phyloP scores from a whole-genome alignment of 2,797 vertebrate genomes.

The Argentina silus region DNA sequence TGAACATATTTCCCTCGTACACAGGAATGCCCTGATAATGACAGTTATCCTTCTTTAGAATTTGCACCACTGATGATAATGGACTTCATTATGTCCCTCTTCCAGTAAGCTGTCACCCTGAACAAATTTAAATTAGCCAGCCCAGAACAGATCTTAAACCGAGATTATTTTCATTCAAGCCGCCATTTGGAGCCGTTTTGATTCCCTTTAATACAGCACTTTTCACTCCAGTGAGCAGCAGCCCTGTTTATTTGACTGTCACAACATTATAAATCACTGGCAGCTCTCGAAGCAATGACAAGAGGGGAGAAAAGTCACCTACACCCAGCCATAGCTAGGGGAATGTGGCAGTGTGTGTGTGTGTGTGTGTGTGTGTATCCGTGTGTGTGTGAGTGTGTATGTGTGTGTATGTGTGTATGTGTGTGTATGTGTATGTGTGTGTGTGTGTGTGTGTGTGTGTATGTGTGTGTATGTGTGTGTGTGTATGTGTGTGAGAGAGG shows the following conservation, averaged over 20 bases:
- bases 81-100: conserved; percentile 79
- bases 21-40: conserved; percentile 76
- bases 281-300: conserved; percentile 63
- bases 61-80: conserved; percentile 78
- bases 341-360: conserved; percentile 16
- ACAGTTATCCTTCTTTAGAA: conserved; percentile 79
- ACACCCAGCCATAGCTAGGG: conserved; percentile 42
- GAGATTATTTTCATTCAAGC: conserved; percentile 74
- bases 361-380: background rate
- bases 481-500: conserved; percentile 29
- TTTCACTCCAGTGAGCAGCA: conserved; percentile 68
- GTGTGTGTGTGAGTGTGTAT: conserved; percentile 15
- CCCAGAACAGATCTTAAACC: conserved; percentile 72
- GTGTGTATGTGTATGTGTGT: too few relatives aligned
- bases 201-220: conserved; percentile 70
- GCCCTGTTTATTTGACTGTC: conserved; percentile 75
- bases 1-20: conserved; percentile 73
- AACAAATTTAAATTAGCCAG: conserved; percentile 79
- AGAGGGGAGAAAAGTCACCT: conserved; percentile 63
- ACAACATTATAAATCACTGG: conserved; percentile 74
- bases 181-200: conserved; percentile 67
- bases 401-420: too few relatives aligned
- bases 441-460: too few relatives aligned
- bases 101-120: conserved; percentile 78
- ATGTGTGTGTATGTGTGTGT: too few relatives aligned